Base-by-base conservation (phyloP, 2,797 vertebrate species). In the Sylvilagus floridanus region DNA sequence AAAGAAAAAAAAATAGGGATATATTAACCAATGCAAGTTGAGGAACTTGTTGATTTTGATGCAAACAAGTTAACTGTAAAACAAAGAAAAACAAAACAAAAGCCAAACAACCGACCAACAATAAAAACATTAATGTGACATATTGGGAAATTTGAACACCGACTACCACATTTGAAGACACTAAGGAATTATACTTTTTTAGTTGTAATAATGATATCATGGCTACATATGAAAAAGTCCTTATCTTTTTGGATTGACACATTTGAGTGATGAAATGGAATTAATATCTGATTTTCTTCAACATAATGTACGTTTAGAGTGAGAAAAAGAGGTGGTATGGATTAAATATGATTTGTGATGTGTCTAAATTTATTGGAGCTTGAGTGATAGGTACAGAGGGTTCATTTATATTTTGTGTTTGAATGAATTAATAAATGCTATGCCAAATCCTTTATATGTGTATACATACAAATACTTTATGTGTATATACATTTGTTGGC, bases 341-440 rank as follows among this genome's bases (percentile, higher is more conserved):
- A 81, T 71, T 42, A 73, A 52, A 42, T 2, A 68, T 60, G 42
- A 69, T 57, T 84, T 69, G 37, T 32, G 12, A 75, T 10, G n/a
- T 84, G 11, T 79, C 78, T 78, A 87, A 89, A 96, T 79, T 84
- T 60, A 78, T 5, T 78, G 60, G 72, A 32, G 24, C 30, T 75
- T 62, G 50, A 91, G 26, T 4, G 30, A 72, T 54, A 10, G 9
- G 19, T 75, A 14, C 9, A 50, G 24, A 19, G 11, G 16, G 10
- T 72, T 71, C 22, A 32, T 65, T 95, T 69, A 77, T 86, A 78
- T 21, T 26, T 9, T 57, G 6, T 22, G 37, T n/a, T 79, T 71
- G 57, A 94, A 77, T 79, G 35, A 86, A 37, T 71, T 3, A 69
- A 22, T 52, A 7, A 63, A 35, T 7, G 24, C 52, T 22, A 24